Conservation (phyloP, 1,140 invertebrate species). For the Glossosoma conforme region DNA sequence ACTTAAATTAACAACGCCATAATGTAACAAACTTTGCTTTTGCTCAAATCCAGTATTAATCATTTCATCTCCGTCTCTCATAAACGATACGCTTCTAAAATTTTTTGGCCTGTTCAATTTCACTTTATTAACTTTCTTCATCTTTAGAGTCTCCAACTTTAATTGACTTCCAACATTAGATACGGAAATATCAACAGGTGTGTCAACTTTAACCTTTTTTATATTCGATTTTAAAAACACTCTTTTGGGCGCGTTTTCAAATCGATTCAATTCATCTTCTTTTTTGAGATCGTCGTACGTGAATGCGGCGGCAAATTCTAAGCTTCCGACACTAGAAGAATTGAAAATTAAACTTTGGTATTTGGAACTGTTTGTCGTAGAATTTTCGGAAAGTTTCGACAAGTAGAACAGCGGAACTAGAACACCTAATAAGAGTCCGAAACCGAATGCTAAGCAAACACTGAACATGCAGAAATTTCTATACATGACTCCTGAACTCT, state of each 20-base stretch:
- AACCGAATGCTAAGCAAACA: conserved; percentile 23
- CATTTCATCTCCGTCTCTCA: conserved; percentile 8
- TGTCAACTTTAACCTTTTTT: conserved; percentile 6
- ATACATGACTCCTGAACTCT: conserved; percentile 1
- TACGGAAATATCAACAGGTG: conserved; percentile 8
- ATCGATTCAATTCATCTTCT: background rate
- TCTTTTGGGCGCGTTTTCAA: conserved; percentile 7
- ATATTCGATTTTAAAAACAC: conserved; percentile 11
- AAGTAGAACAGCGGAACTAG: conserved; percentile 22
- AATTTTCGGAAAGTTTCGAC: conserved; percentile 12
- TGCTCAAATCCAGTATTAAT: conserved; percentile 1
- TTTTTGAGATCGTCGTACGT: conserved; percentile 15
- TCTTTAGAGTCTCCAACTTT: background rate
- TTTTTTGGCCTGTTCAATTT: conserved; percentile 23
- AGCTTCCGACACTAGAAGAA: background rate
- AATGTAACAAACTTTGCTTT: conserved; percentile 5
- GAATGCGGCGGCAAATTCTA: conserved; percentile 2
- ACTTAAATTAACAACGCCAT: conserved; percentile 6
- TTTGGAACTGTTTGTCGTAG: background rate
- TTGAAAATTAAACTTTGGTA: conserved; percentile 3
- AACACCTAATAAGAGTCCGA: conserved; percentile 27
- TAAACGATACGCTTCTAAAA: conserved; percentile 23
- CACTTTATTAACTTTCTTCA: conserved; percentile 1
- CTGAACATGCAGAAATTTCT: conserved; percentile 23
- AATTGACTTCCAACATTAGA: background rate